Evolutionary conservation across 2,113 vertebrate genomes (phyloP), one percentile per base, ranked within the genome.

Genomic region (Motacilla tschutschensis): DNA sequence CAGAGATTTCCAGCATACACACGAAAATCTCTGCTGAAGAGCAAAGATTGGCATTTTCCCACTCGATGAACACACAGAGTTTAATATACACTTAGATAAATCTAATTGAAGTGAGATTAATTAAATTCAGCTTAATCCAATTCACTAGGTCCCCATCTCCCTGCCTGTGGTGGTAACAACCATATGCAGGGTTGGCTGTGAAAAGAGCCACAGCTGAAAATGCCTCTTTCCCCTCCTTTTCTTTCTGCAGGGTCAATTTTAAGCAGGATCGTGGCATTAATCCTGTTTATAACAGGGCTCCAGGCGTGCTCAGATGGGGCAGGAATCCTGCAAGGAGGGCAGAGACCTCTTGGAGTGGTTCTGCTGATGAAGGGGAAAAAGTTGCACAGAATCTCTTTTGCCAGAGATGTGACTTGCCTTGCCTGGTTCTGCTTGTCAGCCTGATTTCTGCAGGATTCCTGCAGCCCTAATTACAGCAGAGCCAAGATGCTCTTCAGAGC

Each of bases 401-500:
- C 64, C 64, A 55, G 26, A 11, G 48, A 11, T 31, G 59, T n/a
- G 85, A 25, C 57, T 41, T 64, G 82, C 64, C 72, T 40, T 58
- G 83, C 43, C 24, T 6, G 17, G 44, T 35, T 85, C 75, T 87
- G 82, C 92, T 76, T 70, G 83, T 90, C 89, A 83, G 74, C 43
- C 60, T 58, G 79, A 79, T 70, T 91, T 77, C 73, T 80, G 77
- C 85, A 79, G 72, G 44, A 29, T 63, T 50, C 57, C 85, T 87
- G 85, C 59, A 57, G 60, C 55, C 76, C 54, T 58, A 73, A 83
- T 93, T 87, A 58, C 18, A 83, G 73, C 75, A n/a, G 15, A 83
- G 51, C 43, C 85, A 73, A 40, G 3, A 0, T 17, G 51, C 51
- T 73, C 83, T 40, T 35, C 38, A 59, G 72, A 63, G 54, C 69